These are phyloP conservation scores for Drosophila merina DNA, from an alignment of 2,888 invertebrate genomes.

Conservation along the genomic window DNA sequence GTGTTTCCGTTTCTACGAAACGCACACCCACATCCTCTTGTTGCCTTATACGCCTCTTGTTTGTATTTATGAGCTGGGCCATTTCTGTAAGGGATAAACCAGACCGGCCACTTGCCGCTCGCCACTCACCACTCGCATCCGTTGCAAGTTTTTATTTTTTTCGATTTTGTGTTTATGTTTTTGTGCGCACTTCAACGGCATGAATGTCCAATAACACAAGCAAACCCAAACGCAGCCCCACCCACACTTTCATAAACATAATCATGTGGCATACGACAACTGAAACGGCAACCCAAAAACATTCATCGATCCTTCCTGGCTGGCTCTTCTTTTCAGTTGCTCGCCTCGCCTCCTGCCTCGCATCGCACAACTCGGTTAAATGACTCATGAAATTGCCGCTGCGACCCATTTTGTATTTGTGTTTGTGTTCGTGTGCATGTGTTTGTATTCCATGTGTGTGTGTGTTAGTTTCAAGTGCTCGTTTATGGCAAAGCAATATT, in stretches of 20 bases:
- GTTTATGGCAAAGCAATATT: conserved; percentile 74
- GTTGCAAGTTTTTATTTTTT: conserved; percentile 62
- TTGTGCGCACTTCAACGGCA: conserved; percentile 66
- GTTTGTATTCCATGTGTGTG: conserved; percentile 48
- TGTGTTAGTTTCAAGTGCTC: conserved; percentile 74
- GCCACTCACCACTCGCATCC: conserved; percentile 35
- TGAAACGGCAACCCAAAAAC: conserved; percentile 36
- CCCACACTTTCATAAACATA: conserved; percentile 66
- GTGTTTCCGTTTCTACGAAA: conserved; percentile 58
- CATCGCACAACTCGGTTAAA: conserved; percentile 70
- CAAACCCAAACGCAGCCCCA: conserved; percentile 15
- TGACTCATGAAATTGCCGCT: conserved; percentile 78
- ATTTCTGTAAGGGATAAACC: conserved; percentile 36
- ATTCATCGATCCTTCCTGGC: conserved; percentile 69
- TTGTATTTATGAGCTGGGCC: conserved; percentile 59
- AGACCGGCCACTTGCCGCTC: conserved; percentile 25
- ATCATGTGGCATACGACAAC: conserved; percentile 63
- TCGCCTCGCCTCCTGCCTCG: conserved; percentile 26
- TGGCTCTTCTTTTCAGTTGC: conserved; percentile 45
- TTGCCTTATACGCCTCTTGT: conserved; percentile 35
- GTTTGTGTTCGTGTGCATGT: conserved; percentile 32
- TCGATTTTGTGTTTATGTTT: conserved; percentile 76
- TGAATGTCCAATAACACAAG: conserved; percentile 56
- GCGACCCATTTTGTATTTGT: conserved; percentile 63
- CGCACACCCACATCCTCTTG: neutral